Evolutionary conservation across 92 coral and sea anemone genomes (phyloP).

Genomic region (Bergia sp.): DNA sequence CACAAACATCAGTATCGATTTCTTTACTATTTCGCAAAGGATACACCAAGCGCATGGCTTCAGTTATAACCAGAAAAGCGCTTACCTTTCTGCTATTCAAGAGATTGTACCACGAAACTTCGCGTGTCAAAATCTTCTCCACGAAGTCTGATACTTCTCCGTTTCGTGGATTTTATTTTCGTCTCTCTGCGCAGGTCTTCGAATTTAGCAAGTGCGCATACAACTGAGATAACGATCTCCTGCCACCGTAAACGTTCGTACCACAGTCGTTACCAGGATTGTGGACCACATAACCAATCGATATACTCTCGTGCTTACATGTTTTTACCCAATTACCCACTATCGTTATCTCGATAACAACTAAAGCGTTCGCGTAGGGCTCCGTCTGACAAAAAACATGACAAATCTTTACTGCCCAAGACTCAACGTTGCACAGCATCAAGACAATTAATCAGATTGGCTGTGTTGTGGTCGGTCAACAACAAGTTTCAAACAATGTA

Average conservation of each 20-base stretch:
- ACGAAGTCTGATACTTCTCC: constrained; percentile 22
- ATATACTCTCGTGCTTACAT: constrained; percentile 18
- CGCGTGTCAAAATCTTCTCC: constrained; percentile 47
- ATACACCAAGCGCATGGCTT: neutral
- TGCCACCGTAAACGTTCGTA: constrained; percentile 18
- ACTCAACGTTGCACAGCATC: neutral
- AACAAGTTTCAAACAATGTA: constrained; percentile 9
- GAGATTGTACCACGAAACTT: constrained; percentile 26
- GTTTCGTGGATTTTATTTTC: constrained; percentile 42
- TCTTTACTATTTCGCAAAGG: constrained; percentile 20
- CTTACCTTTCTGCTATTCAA: constrained; percentile 24
- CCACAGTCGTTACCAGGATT: constrained; percentile 6
- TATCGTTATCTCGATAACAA: constrained; percentile 21
- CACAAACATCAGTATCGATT: constrained; percentile 41
- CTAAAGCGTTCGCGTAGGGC: neutral
- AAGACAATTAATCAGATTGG: constrained; percentile 6
- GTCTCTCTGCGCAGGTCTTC: constrained; percentile 47
- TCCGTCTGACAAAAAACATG: constrained; percentile 1
- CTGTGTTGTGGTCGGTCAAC: neutral
- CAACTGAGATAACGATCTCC: constrained; percentile 29
- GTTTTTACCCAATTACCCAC: neutral
- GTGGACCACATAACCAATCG: constrained; percentile 3
- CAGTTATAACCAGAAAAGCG: neutral
- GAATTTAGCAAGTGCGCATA: constrained; percentile 43
- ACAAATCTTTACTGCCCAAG: constrained; percentile 2